Base-by-base conservation (phyloP, 2,797 vertebrate genomes). In the Clarias fuscus region DNA sequence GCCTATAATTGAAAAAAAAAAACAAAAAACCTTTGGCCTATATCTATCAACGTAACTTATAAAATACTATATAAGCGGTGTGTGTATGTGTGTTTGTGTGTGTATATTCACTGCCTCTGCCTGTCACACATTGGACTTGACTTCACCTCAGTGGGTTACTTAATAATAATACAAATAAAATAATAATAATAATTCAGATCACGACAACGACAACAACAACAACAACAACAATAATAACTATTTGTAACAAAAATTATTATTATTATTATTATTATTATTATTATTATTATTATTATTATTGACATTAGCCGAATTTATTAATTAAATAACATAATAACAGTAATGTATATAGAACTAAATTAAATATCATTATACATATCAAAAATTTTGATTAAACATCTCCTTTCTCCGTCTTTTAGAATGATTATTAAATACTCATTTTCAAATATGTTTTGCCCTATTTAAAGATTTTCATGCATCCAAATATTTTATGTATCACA, bases 121-220 rank as follows among this genome's bases (percentile, higher is more conserved):
- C 37, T 53, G 40, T 11, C 7, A 67, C 67, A 71, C 48, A 70
- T 43, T 11, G 15, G 61, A 81, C 48, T 82, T 82, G 81, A 70
- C 48, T 81, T 40, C 7, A 7, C 13, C 56, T 58, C 27, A 30
- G 15, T 67, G 20, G 48, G 24, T 15, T 1, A 18, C 17, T 62
- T 62, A 37, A 71, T 71, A 83, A 58, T 37, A 82, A 70, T 58
- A 70, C 58, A 56, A 68, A 33, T 48, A 64, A 43, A 73, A 48
- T 61, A 59, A 62, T 22, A 61, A 59, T 33, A 13, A 78, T 33
- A 14, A 82, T 30, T 53, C 48, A 53, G 48, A 53, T 13, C 11
- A 53, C 48, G 48, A 53, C 48, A 53, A 53, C 48, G 11, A 53
- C 11, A 11, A 48, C 43, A 48, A 48, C 1, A 48, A 53, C 11